Conservation (phyloP, 2,113 vertebrate species). For the Apistogramma diplotaenia region DNA sequence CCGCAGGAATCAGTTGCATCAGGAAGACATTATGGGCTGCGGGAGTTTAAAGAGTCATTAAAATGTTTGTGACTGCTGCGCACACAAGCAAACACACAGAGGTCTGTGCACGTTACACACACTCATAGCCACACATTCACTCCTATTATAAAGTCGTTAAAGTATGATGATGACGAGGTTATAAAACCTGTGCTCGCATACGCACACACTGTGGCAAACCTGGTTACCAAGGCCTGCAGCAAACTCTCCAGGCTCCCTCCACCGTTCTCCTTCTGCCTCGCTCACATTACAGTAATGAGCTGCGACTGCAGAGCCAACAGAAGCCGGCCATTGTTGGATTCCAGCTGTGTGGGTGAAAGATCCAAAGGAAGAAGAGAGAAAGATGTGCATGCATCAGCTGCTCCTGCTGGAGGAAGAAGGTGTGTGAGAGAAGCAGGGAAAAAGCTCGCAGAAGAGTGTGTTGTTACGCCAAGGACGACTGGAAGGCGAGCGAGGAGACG, state of each 20-base stretch:
- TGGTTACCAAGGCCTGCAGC: constrained; percentile 10
- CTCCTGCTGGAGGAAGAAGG: not conserved
- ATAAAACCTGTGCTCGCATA: constrained; percentile 5
- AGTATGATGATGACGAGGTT: constrained; percentile 7
- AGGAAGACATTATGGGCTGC: constrained; percentile 5
- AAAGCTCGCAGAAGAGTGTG: not conserved
- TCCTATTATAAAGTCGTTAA: constrained; percentile 17
- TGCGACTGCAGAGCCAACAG: constrained; percentile 3
- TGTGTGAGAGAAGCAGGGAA: not conserved
- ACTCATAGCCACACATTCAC: not conserved
- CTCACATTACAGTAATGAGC: not conserved
- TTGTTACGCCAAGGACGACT: constrained; percentile 6
- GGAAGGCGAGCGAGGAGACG: not conserved
- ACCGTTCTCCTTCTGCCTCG: not conserved
- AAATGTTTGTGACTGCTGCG: not conserved
- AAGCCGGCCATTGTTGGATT: constrained; percentile 7
- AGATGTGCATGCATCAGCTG: not conserved
- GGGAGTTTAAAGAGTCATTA: not conserved
- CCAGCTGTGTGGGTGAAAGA: constrained; percentile 23
- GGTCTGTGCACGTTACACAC: not conserved
- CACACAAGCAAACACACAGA: not conserved
- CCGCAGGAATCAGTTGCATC: not conserved
- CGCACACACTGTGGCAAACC: not conserved
- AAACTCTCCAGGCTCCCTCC: not conserved
- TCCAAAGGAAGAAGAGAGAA: not conserved